Base-by-base conservation (phyloP, 2,888 invertebrate genomes). In the Rapana venosa region DNA sequence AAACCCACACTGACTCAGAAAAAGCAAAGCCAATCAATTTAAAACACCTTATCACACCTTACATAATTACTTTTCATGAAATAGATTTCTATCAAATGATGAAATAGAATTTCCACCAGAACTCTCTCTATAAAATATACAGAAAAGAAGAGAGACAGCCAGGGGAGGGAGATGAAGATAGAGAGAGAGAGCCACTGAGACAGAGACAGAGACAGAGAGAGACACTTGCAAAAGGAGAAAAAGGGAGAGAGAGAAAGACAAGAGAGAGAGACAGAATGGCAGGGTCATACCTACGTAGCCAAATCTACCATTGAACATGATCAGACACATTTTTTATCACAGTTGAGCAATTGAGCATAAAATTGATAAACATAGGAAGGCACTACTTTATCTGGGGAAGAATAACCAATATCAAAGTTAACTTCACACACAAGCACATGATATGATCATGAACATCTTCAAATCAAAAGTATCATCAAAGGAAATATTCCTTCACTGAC, bases 131-230 rank as follows among this genome's bases (percentile, higher is more conserved):
- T 47, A 47, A 8, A 47, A 47, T 47, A 47, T 2, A 47, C 4
- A 47, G 47, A 47, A 8, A 66, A 66, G n/a, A 13, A 66, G 66
- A 66, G 20, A 66, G 66, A 66, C 5, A 22, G 66, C 2, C 6
- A 66, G 66, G 13, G 20, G n/a, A 30, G 74, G n/a, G 74, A 74
- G 74, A 74, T n/a, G n/a, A n/a, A 74, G 74, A 74, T n/a, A 74
- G 74, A 74, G 74, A 74, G 74, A 74, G 74, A 74, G 74, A 74
- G 74, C n/a, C 1, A 74, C n/a, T n/a, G n/a, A n/a, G n/a, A 74
- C n/a, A 74, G 74, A 74, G 74, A 74, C n/a, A 74, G 74, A 74
- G 30, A 74, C n/a, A 74, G n/a, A n/a, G n/a, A 74, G 74, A 74
- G 74, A 70, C 26, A 70, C 26, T 26, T 20, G 26, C 0, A 70